Percentiles rank a stretch among this genome's conserved stretches.
Conservation (phyloP, 2,113 vertebrate species). For the Baryphthengus martii region DNA sequence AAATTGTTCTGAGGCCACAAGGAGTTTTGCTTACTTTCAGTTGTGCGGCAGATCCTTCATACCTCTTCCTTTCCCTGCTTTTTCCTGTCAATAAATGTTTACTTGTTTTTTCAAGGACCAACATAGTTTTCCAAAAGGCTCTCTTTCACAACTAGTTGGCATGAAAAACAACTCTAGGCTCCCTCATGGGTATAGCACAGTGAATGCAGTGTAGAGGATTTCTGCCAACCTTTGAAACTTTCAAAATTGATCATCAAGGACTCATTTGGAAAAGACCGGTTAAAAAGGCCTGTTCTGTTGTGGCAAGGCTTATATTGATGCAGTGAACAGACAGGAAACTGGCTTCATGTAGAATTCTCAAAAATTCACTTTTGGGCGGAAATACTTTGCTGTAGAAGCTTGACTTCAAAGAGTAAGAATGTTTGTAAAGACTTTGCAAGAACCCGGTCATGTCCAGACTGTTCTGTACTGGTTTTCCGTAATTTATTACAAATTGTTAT, state of each 20-base stretch:
- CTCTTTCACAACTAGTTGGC: neutral
- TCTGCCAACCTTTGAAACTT: neutral
- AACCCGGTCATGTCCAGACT: neutral
- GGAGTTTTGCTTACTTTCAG: neutral
- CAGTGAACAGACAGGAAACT: neutral
- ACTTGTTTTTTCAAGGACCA: neutral
- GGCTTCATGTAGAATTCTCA: neutral
- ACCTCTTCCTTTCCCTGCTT: neutral
- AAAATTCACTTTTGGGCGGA: neutral
- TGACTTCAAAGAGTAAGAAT: neutral
- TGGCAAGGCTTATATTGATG: neutral
- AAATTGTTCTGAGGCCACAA: neutral
- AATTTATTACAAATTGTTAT: neutral
- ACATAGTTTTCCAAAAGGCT: neutral
- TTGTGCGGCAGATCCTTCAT: neutral
- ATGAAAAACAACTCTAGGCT: neutral
- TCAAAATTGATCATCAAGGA: neutral
- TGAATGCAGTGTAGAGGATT: neutral
- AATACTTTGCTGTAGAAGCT: neutral
- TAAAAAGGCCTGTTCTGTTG: neutral
- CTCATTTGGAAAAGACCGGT: neutral
- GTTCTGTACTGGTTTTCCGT: neutral
- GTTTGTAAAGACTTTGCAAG: neutral
- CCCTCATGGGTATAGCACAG: rapidly evolving
- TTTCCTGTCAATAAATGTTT: neutral